Base-by-base conservation (phyloP, 1,140 invertebrate genomes). In the Araneus ventricosus region DNA sequence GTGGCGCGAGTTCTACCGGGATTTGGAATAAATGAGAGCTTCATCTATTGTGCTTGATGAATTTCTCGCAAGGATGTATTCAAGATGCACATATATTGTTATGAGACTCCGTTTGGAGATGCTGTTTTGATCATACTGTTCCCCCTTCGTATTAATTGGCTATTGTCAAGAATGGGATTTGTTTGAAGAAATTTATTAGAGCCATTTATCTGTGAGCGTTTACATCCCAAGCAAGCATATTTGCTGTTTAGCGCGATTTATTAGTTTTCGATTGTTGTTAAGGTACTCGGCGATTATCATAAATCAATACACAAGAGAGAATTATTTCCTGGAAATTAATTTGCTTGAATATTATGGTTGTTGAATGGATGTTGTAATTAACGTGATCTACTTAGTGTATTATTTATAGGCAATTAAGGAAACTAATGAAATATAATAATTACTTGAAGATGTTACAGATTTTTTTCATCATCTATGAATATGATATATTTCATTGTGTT, bases 161-260 rank as follows among this genome's bases (percentile, higher is more conserved):
- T 5, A 75, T 34, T 75, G 70, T 34, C 30, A 34, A 34, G 70
- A 75, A 22, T 4, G 70, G 17, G 34, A 75, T 37, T 75, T 75
- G 30, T 30, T 75, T 75, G 34, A 75, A 75, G 70, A 75, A 75
- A 75, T 75, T 75, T 75, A 75, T 75, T 75, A 22, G 30, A 34
- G 70, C 37, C 70, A 75, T 75, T 75, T 75, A 37, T 75, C 30
- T 75, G 70, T 1, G 34, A 75, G 30, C 70, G 37, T 75, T 75
- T 75, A 75, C 70, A 75, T 75, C 30, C 30, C 17, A 22, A 75
- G 37, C 70, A 75, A 75, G 70, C 70, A 34, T 30, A 75, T 75
- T 75, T 75, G 27, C 70, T 37, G 17, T 75, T 75, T 75, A 75
- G 70, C 20, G 70, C 27, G 70, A 75, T 75, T 75, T 75, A 75